Evolutionary conservation across 2,113 vertebrate species (phyloP).

Genomic region (Pluvialis apricaria): DNA sequence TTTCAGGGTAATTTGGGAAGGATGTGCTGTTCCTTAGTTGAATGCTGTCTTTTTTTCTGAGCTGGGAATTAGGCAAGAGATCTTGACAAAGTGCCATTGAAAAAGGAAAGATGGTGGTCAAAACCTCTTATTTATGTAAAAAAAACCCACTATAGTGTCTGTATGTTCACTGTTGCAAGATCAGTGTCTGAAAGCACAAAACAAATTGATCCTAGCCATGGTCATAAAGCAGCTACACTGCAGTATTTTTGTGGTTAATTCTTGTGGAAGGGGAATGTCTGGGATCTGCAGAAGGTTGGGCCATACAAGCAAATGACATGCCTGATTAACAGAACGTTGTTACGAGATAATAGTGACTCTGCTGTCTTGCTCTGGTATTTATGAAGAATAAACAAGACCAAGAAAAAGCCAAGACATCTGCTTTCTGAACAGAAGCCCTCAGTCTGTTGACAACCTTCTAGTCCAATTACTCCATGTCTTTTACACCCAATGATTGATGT

Average conservation of each 20-base stretch:
- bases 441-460: not conserved
- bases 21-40: not conserved
- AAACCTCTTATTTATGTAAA: not conserved
- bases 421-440: slow-evolving; percentile 23
- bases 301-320: slow-evolving; percentile 18
- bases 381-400: slow-evolving; percentile 37
- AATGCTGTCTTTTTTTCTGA: not conserved
- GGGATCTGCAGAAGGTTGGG: slow-evolving; percentile 24
- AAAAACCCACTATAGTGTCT: not conserved
- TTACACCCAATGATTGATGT: not conserved
- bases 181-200: not conserved
- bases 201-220: not conserved
- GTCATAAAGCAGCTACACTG: not conserved
- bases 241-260: slow-evolving; percentile 17
- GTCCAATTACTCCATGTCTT: not conserved
- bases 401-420: slow-evolving; percentile 24
- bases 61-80: not conserved
- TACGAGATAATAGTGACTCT: not conserved
- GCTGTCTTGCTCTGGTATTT: slow-evolving; percentile 35
- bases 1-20: not conserved
- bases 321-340: slow-evolving; percentile 32
- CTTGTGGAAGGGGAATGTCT: slow-evolving; percentile 3
- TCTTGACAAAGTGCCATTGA: not conserved
- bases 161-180: not conserved
- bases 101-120: not conserved